These are phyloP conservation scores for Thaumetopoea pityocampa DNA, from an alignment of 1,140 invertebrate species.

Conservation along the genomic window DNA sequence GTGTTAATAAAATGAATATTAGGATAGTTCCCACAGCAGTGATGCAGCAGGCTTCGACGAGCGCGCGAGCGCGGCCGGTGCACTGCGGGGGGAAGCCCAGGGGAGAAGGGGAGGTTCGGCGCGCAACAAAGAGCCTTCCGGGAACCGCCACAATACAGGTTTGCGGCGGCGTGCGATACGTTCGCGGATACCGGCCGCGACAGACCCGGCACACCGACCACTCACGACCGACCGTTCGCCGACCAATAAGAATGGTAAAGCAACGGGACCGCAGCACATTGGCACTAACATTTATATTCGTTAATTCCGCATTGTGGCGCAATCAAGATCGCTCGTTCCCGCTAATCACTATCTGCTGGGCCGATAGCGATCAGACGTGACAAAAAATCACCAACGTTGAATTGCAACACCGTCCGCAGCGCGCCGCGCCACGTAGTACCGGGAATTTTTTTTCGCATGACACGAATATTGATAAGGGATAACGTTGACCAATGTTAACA, in stretches of 20 bases:
- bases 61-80: slow-evolving; percentile 15
- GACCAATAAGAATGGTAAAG: slow-evolving; percentile 40
- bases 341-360: slow-evolving; percentile 20
- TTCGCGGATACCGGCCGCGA: slow-evolving; percentile 59
- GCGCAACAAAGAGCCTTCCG: slow-evolving; percentile 67
- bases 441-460: slow-evolving; percentile 19
- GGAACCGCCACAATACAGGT: slow-evolving; percentile 72
- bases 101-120: slow-evolving; percentile 46
- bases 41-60: slow-evolving; percentile 21
- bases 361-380: slow-evolving; percentile 21
- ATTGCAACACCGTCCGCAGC: too few relatives aligned
- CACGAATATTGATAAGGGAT: slow-evolving; percentile 27
- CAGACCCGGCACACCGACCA: slow-evolving; percentile 43
- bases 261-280: slow-evolving; percentile 30
- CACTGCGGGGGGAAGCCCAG: slow-evolving; percentile 26
- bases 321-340: slow-evolving; percentile 16
- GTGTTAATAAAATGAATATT: too few relatives aligned
- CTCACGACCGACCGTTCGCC: slow-evolving; percentile 43
- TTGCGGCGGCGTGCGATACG: slow-evolving; percentile 71
- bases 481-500: slow-evolving; percentile 4
- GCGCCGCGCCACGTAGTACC: slow-evolving; percentile 16
- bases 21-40: slow-evolving; percentile 26
- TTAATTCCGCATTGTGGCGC: neutral
- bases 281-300: neutral
- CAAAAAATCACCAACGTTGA: slow-evolving; percentile 24